Evolutionary conservation across 2,113 vertebrate genomes (phyloP).

Genomic region (Albula glossodonta): DNA sequence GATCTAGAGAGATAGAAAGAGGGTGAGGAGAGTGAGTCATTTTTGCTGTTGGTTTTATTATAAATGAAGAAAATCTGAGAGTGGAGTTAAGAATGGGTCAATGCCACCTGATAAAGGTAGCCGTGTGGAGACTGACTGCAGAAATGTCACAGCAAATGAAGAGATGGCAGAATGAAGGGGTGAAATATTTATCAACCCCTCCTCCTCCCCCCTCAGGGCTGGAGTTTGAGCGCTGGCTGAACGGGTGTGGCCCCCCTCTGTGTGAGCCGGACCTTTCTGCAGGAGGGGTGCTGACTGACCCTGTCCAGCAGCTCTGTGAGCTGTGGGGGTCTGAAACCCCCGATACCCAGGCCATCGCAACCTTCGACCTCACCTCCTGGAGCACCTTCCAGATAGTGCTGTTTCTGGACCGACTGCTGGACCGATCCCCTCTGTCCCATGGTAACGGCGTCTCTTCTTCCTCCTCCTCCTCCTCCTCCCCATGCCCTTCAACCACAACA

Average conservation of each 20-base stretch:
- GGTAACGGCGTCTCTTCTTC: slow-evolving; percentile 58
- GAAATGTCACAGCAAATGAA: too few relatives aligned
- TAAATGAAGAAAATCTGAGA: slow-evolving; percentile 19
- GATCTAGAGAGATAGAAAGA: background rate
- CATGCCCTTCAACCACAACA: background rate
- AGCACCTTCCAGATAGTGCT: slow-evolving; percentile 93
- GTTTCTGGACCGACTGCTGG: slow-evolving; percentile 91
- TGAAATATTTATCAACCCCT: background rate
- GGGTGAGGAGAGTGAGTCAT: background rate
- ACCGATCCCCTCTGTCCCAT: slow-evolving; percentile 80
- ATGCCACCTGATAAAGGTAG: too few relatives aligned
- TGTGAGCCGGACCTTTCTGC: slow-evolving; percentile 90
- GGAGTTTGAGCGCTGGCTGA: slow-evolving; percentile 94
- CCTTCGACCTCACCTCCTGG: slow-evolving; percentile 87
- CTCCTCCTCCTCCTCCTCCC: background rate
- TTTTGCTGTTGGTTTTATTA: background rate
- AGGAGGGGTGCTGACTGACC: slow-evolving; percentile 79
- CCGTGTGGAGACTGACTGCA: too few relatives aligned
- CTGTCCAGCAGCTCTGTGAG: slow-evolving; percentile 83
- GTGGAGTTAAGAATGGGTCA: slow-evolving; percentile 7
- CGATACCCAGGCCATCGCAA: slow-evolving; percentile 62
- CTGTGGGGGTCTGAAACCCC: slow-evolving; percentile 79
- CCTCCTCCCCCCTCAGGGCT: slow-evolving; percentile 69
- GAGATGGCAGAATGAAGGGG: background rate
- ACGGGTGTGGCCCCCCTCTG: slow-evolving; percentile 84